Conservation (phyloP, 2,113 vertebrate genomes). For the Pardalotus punctatus region DNA sequence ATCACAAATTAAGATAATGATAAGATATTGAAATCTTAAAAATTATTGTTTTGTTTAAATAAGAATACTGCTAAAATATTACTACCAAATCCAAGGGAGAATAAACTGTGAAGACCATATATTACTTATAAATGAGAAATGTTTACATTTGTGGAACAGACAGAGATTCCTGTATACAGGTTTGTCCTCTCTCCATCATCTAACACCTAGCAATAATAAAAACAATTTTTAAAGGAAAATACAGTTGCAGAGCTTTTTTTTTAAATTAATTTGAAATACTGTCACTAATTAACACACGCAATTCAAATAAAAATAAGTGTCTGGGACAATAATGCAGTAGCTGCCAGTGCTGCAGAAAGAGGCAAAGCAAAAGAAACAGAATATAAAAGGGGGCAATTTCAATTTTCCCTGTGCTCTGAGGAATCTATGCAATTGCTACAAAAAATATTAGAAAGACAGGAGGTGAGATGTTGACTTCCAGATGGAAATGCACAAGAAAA, state of each 20-base stretch:
- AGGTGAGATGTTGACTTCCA: constrained; percentile 44
- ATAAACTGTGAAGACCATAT: neutral
- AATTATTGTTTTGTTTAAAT: neutral
- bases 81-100: neutral
- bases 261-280: neutral
- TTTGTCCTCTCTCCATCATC: neutral
- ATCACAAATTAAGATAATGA: neutral
- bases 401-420: neutral
- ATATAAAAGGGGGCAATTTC: neutral
- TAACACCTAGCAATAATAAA: neutral
- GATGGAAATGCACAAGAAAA: constrained; percentile 49
- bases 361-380: neutral
- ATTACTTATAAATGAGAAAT: neutral
- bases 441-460: constrained; percentile 33
- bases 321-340: neutral
- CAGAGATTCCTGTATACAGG: neutral
- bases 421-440: neutral
- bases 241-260: neutral
- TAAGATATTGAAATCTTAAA: neutral
- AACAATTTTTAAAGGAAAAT: neutral
- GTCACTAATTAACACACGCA: neutral
- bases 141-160: neutral
- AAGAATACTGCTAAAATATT: neutral
- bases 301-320: neutral
- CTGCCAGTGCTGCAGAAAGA: neutral